phyloP scores from a whole-genome alignment of 2,888 invertebrate genomes.

The Sturmia bella region DNA sequence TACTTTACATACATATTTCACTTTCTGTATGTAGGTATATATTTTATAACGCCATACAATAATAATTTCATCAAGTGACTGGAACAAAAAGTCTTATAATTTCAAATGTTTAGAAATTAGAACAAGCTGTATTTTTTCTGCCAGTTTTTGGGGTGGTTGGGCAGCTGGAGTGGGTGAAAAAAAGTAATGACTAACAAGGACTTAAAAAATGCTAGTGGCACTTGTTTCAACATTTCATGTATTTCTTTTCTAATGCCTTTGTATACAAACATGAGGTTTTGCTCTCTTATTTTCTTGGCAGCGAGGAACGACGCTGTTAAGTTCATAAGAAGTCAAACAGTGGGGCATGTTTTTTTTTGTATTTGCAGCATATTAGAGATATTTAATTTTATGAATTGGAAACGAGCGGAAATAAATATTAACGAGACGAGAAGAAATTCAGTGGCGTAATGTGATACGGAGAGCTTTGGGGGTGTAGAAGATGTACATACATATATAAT shows the following conservation, averaged over 20 bases:
- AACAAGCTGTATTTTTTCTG: constrained; percentile 8
- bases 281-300: constrained; percentile 13
- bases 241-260: constrained; percentile 41
- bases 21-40: constrained; percentile 13
- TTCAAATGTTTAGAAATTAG: constrained; percentile 51
- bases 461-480: neutral
- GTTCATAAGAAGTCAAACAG: constrained; percentile 46
- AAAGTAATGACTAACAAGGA: constrained; percentile 28
- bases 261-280: constrained; percentile 56
- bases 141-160: too few species aligned
- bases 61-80: constrained; percentile 47
- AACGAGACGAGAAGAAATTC: constrained; percentile 2
- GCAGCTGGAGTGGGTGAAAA: neutral
- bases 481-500: neutral
- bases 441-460: constrained; percentile 1
- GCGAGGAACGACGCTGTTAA: constrained; percentile 15
- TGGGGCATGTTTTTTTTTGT: constrained; percentile 16
- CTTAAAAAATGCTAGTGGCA: constrained; percentile 40
- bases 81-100: constrained; percentile 18
- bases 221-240: constrained; percentile 13
- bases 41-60: constrained; percentile 42
- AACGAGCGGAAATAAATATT: constrained; percentile 56
- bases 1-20: neutral
- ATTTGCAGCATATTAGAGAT: constrained; percentile 35
- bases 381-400: constrained; percentile 52